Percentiles rank a stretch among this genome's conserved stretches.
These are phyloP conservation scores for Drosophila tanythrix DNA, from an alignment of 2,888 invertebrate species.

Conservation along the genomic window DNA sequence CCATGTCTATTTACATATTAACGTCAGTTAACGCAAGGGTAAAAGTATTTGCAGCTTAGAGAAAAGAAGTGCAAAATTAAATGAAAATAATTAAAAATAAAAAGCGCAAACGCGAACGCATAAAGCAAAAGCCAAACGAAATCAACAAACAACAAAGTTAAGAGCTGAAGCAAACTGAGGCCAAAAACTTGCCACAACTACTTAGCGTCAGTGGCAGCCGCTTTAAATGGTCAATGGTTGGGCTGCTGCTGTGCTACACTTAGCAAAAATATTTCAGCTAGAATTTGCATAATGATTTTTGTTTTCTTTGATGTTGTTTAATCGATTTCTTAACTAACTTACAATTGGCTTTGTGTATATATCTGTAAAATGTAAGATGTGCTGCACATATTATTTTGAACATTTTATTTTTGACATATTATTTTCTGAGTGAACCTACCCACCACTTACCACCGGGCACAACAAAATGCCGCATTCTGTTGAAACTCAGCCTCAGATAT, in stretches of 20 bases:
- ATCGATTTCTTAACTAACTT: not conserved
- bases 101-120: slow-evolving; percentile 5
- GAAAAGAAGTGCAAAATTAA: not conserved
- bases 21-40: not conserved
- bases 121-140: slow-evolving; percentile 50
- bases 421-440: slow-evolving; percentile 3
- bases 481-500: slow-evolving; percentile 24
- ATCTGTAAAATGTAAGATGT: no score
- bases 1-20: not conserved
- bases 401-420: not conserved
- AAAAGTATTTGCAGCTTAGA: slow-evolving; percentile 2
- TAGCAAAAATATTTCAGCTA: not conserved
- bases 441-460: not conserved
- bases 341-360: no score
- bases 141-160: slow-evolving; percentile 55
- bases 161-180: slow-evolving; percentile 33
- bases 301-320: not conserved
- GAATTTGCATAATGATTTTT: not conserved
- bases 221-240: slow-evolving; percentile 36
- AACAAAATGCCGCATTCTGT: slow-evolving; percentile 5
- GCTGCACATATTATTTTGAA: not conserved
- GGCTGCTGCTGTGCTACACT: slow-evolving; percentile 1
- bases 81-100: not conserved
- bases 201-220: slow-evolving; percentile 65
- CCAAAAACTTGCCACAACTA: slow-evolving; percentile 67